These are phyloP conservation scores for Tympanoctomys barrerae DNA, from an alignment of 2,797 vertebrate genomes.

Conservation along the genomic window DNA sequence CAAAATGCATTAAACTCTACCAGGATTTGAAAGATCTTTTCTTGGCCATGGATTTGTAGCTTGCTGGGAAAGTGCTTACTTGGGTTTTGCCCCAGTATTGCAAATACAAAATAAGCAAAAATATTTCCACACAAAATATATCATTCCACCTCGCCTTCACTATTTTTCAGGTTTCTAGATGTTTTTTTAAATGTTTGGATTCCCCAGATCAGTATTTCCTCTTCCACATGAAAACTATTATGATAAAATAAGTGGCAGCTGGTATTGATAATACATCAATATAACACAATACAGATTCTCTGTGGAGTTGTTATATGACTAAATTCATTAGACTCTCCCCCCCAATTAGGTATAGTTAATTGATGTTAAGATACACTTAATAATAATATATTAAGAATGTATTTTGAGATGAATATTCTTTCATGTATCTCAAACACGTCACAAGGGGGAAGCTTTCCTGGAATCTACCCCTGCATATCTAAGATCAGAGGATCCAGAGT, in stretches of 20 bases:
- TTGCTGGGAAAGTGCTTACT: too few species aligned
- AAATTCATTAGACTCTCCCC: background rate
- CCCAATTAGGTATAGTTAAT: conserved; percentile 12
- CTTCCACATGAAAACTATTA: background rate
- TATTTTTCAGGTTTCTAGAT: background rate
- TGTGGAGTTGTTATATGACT: background rate
- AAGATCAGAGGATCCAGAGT: conserved; percentile 37
- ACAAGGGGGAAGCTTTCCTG: background rate
- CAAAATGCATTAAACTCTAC: background rate
- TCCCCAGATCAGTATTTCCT: background rate
- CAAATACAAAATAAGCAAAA: background rate
- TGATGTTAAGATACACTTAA: conserved; percentile 10
- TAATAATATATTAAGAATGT: conserved; percentile 31
- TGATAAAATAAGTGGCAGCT: background rate
- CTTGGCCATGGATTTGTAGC: background rate
- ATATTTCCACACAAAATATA: background rate
- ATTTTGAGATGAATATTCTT: background rate
- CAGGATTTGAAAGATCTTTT: background rate
- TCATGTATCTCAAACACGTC: background rate
- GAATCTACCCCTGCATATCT: background rate
- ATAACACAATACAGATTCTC: conserved; percentile 47
- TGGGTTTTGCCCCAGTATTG: background rate
- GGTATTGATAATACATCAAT: background rate
- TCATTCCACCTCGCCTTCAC: background rate
- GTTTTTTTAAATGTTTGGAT: background rate